Conservation (phyloP, 1,140 invertebrate genomes). For the Caenorhabditis briggsae region DNA sequence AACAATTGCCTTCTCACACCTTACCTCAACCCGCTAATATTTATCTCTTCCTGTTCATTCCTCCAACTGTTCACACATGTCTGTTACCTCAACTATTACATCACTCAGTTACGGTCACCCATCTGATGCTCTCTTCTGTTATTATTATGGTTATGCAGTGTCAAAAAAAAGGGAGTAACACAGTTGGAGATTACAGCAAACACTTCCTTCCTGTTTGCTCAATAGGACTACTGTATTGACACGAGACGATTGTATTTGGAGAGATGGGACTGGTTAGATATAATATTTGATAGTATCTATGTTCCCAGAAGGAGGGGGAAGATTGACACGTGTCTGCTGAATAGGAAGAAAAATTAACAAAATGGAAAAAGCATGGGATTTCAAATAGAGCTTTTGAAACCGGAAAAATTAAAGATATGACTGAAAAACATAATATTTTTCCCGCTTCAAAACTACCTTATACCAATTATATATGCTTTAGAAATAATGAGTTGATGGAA, state of each 20-base stretch:
- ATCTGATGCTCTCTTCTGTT: neutral
- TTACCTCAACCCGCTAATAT: constrained; percentile 12
- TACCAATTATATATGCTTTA: too few species aligned
- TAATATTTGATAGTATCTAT: constrained; percentile 21
- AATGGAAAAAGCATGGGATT: too few species aligned
- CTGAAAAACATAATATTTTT: too few species aligned
- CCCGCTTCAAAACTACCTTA: too few species aligned
- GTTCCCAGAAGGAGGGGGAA: neutral
- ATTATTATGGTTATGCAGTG: constrained; percentile 14
- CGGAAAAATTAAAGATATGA: too few species aligned
- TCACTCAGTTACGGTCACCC: constrained; percentile 33
- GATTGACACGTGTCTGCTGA: neutral
- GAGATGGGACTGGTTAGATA: neutral
- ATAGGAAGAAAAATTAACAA: neutral
- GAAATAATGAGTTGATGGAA: too few species aligned
- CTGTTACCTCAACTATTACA: constrained; percentile 22
- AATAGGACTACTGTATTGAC: neutral
- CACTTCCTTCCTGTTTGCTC: constrained; percentile 54
- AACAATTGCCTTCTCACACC: constrained; percentile 28
- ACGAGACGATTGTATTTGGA: neutral
- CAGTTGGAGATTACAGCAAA: constrained; percentile 52
- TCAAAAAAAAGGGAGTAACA: neutral
- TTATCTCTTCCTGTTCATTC: neutral
- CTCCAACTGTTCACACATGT: constrained; percentile 50
- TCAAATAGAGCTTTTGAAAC: too few species aligned